phyloP scores from a whole-genome alignment of 2,888 invertebrate species.

The Drosophila rellima region DNA sequence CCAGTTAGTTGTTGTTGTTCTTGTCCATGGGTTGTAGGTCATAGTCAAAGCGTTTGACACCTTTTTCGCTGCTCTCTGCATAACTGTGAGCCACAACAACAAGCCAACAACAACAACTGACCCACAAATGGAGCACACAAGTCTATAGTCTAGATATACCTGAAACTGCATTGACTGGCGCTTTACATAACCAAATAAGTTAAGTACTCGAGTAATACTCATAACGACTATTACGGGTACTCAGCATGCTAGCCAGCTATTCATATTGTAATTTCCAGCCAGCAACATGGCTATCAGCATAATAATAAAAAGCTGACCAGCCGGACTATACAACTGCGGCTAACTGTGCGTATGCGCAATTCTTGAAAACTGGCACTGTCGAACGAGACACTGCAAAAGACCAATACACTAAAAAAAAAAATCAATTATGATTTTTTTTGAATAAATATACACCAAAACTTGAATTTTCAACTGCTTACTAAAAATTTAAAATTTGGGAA shows the following conservation, averaged over 20 bases:
- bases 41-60: constrained; percentile 65
- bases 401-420: constrained; percentile 14
- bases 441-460: no score
- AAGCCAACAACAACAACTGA: constrained; percentile 31
- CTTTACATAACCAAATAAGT: constrained; percentile 52
- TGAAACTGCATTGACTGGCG: constrained; percentile 26
- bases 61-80: constrained; percentile 41
- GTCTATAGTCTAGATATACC: constrained; percentile 11
- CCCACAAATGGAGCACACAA: constrained; percentile 35
- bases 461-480: no score
- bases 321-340: constrained; percentile 18
- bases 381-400: constrained; percentile 8
- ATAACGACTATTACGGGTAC: constrained; percentile 36
- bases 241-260: constrained; percentile 16
- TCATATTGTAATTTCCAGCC: constrained; percentile 22
- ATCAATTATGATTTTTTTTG: no score
- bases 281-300: neutral
- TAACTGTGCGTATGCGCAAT: constrained; percentile 65
- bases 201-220: constrained; percentile 26
- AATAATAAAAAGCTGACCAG: constrained; percentile 8
- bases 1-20: constrained; percentile 15
- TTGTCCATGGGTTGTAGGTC: constrained; percentile 57
- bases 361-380: constrained; percentile 29
- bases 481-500: no score
- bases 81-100: constrained; percentile 33